phyloP scores from a whole-genome alignment of 2,888 invertebrate species.

The Brenthis hecate region DNA sequence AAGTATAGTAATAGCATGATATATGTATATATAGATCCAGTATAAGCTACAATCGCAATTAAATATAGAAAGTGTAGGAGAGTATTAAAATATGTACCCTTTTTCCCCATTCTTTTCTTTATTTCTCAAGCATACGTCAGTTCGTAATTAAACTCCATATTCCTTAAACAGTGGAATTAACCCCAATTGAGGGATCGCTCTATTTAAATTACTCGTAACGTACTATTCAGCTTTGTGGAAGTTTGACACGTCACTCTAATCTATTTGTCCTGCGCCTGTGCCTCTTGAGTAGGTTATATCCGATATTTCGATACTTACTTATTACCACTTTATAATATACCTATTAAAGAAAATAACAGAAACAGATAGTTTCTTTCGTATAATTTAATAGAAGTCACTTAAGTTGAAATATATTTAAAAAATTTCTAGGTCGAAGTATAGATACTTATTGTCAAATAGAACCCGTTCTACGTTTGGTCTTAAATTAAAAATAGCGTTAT shows the following conservation, averaged over 20 bases:
- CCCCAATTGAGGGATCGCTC: constrained; percentile 81
- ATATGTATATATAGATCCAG: no score
- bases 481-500: constrained; percentile 44
- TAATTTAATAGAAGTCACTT: no score
- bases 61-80: no score
- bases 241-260: constrained; percentile 75
- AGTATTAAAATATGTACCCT: no score
- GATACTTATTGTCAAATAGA: constrained; percentile 40
- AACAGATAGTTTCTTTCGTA: background rate
- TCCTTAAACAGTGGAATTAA: constrained; percentile 82
- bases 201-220: constrained; percentile 78
- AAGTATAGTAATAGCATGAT: no score
- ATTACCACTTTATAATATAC: background rate
- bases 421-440: constrained; percentile 39
- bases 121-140: constrained; percentile 51
- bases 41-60: no score
- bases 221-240: constrained; percentile 80
- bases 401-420: background rate
- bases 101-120: constrained; percentile 30
- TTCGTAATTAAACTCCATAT: constrained; percentile 78
- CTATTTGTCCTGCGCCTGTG: constrained; percentile 53
- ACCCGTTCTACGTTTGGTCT: constrained; percentile 44
- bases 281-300: constrained; percentile 39
- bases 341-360: background rate
- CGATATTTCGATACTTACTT: background rate